A percentile compares a stretch with the other conserved stretches of the same genome.
Conservation (phyloP, 2,888 invertebrate genomes). For the Barypeithes pellucidus region DNA sequence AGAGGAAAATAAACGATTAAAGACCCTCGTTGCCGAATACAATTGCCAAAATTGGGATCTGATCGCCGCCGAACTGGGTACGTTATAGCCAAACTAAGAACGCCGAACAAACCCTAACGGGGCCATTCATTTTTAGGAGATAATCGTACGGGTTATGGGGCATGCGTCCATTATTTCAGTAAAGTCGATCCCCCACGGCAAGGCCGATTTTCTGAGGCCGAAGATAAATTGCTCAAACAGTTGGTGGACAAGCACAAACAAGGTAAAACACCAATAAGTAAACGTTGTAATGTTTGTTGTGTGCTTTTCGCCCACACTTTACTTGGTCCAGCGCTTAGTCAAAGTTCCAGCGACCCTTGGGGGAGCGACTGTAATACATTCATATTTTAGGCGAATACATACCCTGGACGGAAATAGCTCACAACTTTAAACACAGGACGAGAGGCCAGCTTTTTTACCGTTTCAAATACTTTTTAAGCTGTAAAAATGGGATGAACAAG, state of each 20-base stretch:
- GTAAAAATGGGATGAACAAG: slow-evolving; percentile 68
- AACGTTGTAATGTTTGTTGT: no score
- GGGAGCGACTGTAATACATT: not conserved
- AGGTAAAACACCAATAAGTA: slow-evolving; percentile 65
- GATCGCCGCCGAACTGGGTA: slow-evolving; percentile 75
- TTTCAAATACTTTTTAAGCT: slow-evolving; percentile 69
- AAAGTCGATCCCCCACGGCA: slow-evolving; percentile 66
- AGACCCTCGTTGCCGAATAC: slow-evolving; percentile 67
- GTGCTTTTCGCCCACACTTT: not conserved
- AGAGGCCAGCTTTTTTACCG: slow-evolving; percentile 79
- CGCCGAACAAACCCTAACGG: no score
- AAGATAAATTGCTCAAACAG: slow-evolving; percentile 78
- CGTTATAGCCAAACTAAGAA: no score
- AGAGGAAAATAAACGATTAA: slow-evolving; percentile 72
- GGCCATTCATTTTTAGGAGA: slow-evolving; percentile 21
- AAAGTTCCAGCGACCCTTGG: no score
- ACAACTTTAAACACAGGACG: slow-evolving; percentile 76
- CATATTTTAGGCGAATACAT: slow-evolving; percentile 71
- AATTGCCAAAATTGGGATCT: slow-evolving; percentile 78
- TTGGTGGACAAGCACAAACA: slow-evolving; percentile 77
- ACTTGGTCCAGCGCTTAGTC: not conserved
- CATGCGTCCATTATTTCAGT: slow-evolving; percentile 79
- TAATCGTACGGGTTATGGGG: slow-evolving; percentile 79
- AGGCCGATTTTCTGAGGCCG: slow-evolving; percentile 78
- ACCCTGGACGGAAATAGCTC: slow-evolving; percentile 82